Percentiles rank a stretch among this genome's conserved stretches.
phyloP scores from a whole-genome alignment of 2,797 vertebrate genomes.

The Tiaroga cobitis region DNA sequence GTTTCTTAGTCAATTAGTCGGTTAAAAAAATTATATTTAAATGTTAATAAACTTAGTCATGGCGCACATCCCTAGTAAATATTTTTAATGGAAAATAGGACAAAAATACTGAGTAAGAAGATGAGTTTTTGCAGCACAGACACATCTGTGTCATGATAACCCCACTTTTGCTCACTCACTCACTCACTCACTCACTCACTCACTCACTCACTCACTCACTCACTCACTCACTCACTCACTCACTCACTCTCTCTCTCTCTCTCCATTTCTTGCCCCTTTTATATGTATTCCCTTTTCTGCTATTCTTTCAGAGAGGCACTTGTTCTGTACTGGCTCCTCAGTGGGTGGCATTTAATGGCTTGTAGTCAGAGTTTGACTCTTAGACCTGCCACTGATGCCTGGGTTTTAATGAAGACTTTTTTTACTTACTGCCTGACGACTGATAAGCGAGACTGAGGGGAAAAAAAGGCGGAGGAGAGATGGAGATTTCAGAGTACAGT shows the following conservation, averaged over 20 bases:
- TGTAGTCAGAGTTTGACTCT: slow-evolving; percentile 9
- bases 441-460: neutral
- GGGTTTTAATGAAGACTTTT: slow-evolving; percentile 34
- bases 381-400: neutral
- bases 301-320: slow-evolving; percentile 10
- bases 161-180: neutral
- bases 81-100: too few species aligned
- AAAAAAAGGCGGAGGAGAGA: neutral
- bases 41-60: neutral
- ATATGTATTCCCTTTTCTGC: slow-evolving; percentile 1
- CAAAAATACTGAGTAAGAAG: neutral
- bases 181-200: neutral
- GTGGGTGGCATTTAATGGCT: slow-evolving; percentile 42
- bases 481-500: neutral
- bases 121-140: slow-evolving; percentile 1
- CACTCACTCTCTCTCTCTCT: too few species aligned
- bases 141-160: slow-evolving; percentile 22
- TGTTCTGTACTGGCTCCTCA: neutral
- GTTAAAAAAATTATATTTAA: too few species aligned
- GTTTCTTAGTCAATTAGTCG: too few species aligned
- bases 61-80: neutral
- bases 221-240: neutral
- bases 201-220: neutral
- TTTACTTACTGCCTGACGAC: slow-evolving; percentile 12
- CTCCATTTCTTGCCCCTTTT: neutral